Conservation (phyloP, 1,140 invertebrate species). For the Helicoverpa zea region DNA sequence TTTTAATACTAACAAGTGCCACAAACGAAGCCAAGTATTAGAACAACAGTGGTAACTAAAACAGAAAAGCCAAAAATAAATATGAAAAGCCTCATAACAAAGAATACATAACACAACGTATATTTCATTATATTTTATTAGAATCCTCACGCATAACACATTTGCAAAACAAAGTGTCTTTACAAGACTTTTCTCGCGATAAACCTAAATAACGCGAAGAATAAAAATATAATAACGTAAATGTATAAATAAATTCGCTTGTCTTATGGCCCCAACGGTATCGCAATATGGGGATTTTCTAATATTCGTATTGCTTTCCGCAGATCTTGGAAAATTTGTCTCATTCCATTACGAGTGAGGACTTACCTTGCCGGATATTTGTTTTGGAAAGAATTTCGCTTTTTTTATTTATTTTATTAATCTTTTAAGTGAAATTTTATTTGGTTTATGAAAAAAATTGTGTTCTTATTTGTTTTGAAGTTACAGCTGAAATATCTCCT, state of each 20-base stretch:
- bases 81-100: too few relatives aligned
- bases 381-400: slow-evolving; percentile 12
- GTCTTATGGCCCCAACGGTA: slow-evolving; percentile 19
- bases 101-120: too few relatives aligned
- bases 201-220: background rate
- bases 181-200: background rate
- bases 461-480: background rate
- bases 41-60: too few relatives aligned
- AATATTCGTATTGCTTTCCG: slow-evolving; percentile 47
- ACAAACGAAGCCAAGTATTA: too few relatives aligned
- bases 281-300: slow-evolving; percentile 40
- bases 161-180: background rate
- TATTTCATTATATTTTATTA: too few relatives aligned
- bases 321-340: slow-evolving; percentile 33
- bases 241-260: slow-evolving; percentile 6
- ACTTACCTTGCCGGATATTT: slow-evolving; percentile 23
- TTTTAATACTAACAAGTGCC: too few relatives aligned
- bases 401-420: slow-evolving; percentile 26
- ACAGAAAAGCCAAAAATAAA: too few relatives aligned
- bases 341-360: slow-evolving; percentile 37
- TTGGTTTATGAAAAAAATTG: background rate
- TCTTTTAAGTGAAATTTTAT: background rate
- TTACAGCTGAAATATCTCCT: too few relatives aligned
- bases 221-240: slow-evolving; percentile 11
- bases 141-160: background rate